A percentile compares a stretch with the other conserved stretches of the same genome.
Evolutionary conservation across 35 echinoderm and acorn worm species (phyloP).

Genomic region (Heliocidaris erythrogramma): DNA sequence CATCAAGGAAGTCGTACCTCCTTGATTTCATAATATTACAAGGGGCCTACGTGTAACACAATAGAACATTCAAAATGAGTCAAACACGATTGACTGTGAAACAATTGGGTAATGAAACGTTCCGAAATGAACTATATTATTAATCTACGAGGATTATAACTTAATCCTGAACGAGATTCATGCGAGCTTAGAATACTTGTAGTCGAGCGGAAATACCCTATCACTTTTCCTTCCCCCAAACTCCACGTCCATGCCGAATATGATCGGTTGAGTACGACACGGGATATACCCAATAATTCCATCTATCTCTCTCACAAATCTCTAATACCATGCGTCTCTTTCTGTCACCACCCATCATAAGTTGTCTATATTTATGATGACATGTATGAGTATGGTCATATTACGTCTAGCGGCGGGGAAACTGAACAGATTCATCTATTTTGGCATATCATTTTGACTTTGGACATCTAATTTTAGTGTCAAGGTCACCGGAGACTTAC

Average conservation of each 20-base stretch:
- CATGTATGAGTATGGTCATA: background rate
- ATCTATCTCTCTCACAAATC: background rate
- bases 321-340: background rate
- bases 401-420: background rate
- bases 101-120: background rate
- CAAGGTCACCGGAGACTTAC: background rate
- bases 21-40: no score
- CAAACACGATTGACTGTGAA: background rate
- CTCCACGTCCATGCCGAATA: background rate
- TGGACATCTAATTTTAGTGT: background rate
- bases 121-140: background rate
- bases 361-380: background rate
- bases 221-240: background rate
- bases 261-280: background rate
- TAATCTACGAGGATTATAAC: background rate
- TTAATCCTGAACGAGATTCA: background rate
- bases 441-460: background rate
- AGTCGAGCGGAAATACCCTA: background rate
- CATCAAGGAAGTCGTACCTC: no score
- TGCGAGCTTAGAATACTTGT: background rate
- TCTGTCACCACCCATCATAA: background rate
- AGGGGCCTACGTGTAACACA: background rate
- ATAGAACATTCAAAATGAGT: background rate
- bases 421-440: background rate
- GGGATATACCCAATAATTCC: background rate